phyloP scores from a whole-genome alignment of 2,888 invertebrate species.

The Parnassius orleans region DNA sequence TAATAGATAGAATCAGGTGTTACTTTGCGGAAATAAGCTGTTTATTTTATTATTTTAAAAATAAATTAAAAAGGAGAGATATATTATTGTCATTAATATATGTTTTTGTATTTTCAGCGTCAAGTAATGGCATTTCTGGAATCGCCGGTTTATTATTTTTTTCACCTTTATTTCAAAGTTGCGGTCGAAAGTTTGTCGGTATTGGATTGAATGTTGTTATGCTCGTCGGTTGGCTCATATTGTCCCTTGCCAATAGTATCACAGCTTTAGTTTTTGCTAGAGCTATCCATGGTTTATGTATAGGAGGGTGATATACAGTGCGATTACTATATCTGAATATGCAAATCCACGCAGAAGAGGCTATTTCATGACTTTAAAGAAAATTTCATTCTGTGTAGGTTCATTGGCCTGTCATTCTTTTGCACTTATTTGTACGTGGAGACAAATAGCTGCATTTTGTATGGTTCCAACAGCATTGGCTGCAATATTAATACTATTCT shows the following conservation, averaged over 20 bases:
- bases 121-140: conserved; percentile 41
- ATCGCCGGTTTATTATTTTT: conserved; percentile 38
- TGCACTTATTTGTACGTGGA: conserved; percentile 39
- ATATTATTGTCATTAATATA: no score
- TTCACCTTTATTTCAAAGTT: conserved; percentile 39
- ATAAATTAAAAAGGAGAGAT: no score
- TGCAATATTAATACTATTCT: conserved; percentile 37
- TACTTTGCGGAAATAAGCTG: no score
- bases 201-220: conserved; percentile 29
- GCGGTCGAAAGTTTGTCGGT: conserved; percentile 40
- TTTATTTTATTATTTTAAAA: no score
- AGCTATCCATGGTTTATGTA: conserved; percentile 39
- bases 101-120: conserved; percentile 32
- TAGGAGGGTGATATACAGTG: conserved; percentile 38
- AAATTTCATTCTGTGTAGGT: conserved; percentile 35
- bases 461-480: conserved; percentile 27
- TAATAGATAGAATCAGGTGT: no score
- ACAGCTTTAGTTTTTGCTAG: conserved; percentile 37
- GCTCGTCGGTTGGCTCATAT: conserved; percentile 39
- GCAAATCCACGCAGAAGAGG: conserved; percentile 41
- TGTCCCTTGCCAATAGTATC: conserved; percentile 36
- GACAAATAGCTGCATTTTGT: conserved; percentile 39
- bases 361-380: conserved; percentile 40
- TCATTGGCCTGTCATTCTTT: conserved; percentile 40
- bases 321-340: conserved; percentile 42